Percentiles rank a stretch among this genome's conserved stretches.
Conservation (phyloP, 1,140 invertebrate genomes). For the Conus ventricosus region DNA sequence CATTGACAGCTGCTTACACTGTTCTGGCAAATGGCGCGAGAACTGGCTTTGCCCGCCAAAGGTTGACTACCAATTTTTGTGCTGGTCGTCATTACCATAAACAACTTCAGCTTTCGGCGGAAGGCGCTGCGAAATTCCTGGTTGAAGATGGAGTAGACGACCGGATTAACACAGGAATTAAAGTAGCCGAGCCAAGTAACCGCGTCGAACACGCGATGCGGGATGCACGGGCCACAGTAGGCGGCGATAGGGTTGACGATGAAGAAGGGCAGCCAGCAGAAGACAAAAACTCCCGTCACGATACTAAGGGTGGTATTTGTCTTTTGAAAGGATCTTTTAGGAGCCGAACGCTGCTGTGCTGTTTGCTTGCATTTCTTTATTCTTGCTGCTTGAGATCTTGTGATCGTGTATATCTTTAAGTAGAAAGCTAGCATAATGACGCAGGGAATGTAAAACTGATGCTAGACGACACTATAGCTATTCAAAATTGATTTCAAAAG, state of each 20-base stretch:
- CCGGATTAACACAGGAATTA: constrained; percentile 93
- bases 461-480: too few relatives aligned
- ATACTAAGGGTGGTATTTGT: constrained; percentile 96
- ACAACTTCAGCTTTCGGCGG: too few relatives aligned
- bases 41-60: too few relatives aligned
- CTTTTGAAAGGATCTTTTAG: constrained; percentile 71
- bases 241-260: constrained; percentile 78
- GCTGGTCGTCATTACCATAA: too few relatives aligned
- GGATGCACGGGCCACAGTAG: constrained; percentile 75
- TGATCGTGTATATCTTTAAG: constrained; percentile 94
- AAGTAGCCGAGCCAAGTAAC: constrained; percentile 94
- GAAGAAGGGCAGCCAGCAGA: constrained; percentile 99
- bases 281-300: constrained; percentile 98
- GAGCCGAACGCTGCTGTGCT: constrained; percentile 91
- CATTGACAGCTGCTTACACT: too few relatives aligned
- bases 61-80: too few relatives aligned
- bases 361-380: constrained; percentile 85
- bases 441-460: constrained; percentile 93
- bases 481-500: too few relatives aligned
- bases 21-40: too few relatives aligned
- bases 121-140: constrained; percentile 84
- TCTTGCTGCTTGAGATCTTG: constrained; percentile 73
- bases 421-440: constrained; percentile 97
- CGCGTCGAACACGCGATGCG: constrained; percentile 27
- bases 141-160: constrained; percentile 78